Percentiles rank a stretch among this genome's conserved stretches.
Evolutionary conservation across 2,888 invertebrate species (phyloP).

Genomic region (Junonia oenone): DNA sequence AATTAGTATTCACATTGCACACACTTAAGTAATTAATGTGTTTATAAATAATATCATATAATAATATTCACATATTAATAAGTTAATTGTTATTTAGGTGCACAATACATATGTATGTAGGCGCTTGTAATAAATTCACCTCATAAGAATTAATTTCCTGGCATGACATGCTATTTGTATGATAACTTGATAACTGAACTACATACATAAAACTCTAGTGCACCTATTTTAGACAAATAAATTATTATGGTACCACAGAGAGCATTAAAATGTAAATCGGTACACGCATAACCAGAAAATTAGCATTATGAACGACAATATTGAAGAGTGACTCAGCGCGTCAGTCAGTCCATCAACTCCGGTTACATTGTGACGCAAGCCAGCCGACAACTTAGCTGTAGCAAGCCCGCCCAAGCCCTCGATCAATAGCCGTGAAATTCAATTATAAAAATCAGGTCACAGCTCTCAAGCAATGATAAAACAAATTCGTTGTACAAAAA

Average conservation of each 20-base stretch:
- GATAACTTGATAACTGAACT: neutral
- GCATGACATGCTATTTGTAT: neutral
- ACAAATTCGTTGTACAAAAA: conserved; percentile 20
- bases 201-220: conserved; percentile 17
- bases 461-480: conserved; percentile 41
- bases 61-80: too few species aligned
- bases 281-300: conserved; percentile 72
- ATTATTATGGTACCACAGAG: conserved; percentile 46
- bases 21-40: too few species aligned
- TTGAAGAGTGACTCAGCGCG: conserved; percentile 69
- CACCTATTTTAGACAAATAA: conserved; percentile 37
- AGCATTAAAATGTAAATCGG: conserved; percentile 74
- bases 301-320: conserved; percentile 74
- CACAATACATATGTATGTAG: too few species aligned
- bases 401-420: conserved; percentile 68
- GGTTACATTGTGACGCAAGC: conserved; percentile 55
- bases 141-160: neutral
- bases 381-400: conserved; percentile 56
- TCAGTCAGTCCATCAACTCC: conserved; percentile 60
- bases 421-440: conserved; percentile 69
- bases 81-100: too few species aligned
- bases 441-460: conserved; percentile 60
- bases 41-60: too few species aligned
- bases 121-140: too few species aligned
- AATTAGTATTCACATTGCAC: too few species aligned